Base-by-base conservation (phyloP, 2,797 vertebrate genomes). In the Spinus olivaceus region DNA sequence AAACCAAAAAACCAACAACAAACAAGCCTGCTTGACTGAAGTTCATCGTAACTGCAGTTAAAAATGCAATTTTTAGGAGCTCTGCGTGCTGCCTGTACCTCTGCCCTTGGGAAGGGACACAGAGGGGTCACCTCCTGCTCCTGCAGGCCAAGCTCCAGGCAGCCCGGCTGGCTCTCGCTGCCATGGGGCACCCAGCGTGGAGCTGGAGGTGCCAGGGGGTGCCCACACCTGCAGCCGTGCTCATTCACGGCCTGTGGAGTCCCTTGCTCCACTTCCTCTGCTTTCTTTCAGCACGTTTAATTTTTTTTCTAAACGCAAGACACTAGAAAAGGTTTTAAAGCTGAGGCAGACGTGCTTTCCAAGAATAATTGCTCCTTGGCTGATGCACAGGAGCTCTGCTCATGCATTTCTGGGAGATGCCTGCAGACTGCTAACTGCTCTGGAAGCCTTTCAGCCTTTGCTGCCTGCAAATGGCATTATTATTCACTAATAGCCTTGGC, bases 391-490 rank as follows among this genome's bases (percentile, higher is more conserved):
- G 92, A 96, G 91, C 92, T 90, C 91, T 83, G 86, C 86, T 94
- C 94, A 71, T 96, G 95, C 95, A 91, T 95, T 95, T 94, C 91
- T 96, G 94, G 94, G 90, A 93, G 94, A 94, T 94, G 95, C 92
- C 91, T 94, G 89, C 92, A 95, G 96, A 92, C 94, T 96, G 92
- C 89, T 96, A 97, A 97, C 94, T 93, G 92, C 93, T 90, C 94
- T 97, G 94, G 95, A 96, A 95, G 95, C 89, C 91, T 96, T 71
- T 96, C 94, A 96, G 94, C 94, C 92, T 81, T 69, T 79, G 87
- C 89, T 95, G 96, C 92, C 94, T 96, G 95, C 94, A 94, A 96
- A 94, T 92, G 95, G 93, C 84, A 88, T 96, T 97, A 96, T 94
- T 96, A 96, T 90, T 95, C 91, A 63, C 89, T 96, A 96, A 96